Base-by-base conservation (phyloP, 2,797 vertebrate genomes). In the Hydrophis major region DNA sequence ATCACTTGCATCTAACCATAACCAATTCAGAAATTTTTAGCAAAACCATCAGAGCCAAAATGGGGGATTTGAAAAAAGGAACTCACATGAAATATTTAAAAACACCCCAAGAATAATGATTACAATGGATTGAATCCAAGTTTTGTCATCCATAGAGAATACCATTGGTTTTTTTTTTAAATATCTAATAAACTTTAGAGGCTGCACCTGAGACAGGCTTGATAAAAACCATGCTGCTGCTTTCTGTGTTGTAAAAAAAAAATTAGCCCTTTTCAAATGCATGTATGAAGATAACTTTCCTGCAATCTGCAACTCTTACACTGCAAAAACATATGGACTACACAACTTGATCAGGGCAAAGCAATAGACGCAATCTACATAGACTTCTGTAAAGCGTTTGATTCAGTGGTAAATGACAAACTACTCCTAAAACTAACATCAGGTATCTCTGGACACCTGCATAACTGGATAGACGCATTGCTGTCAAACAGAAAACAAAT, bases 21-120 rank as follows among this genome's bases (percentile, higher is more conserved):
- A 93, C 96, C 94, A 94, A 25, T 47, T 83, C 74, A 83, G 74
- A 56, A 93, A 93, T 92, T 87, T 89, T 92, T 86, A 90, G 86
- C 91, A 96, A 96, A 96, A 96, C 93, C 93, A 92, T 69, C 95
- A 94, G 69, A 88, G 92, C 95, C 94, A 94, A 94, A 94, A 92
- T 93, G 93, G 94, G 91, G 90, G 92, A 53, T 16, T 28, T 86
- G 94, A 42, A 6, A 57, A 95, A 96, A 93, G 95, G 88, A 69
- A 37, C 8, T 27, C 59, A 57, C 25, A 89, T 22, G 3, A 50
- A 86, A 66, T n/a, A 92, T 59, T 11, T 22, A 61, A 50, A n/a
- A 53, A 16, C 28, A 78, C 2, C 83, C 16, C 32, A 86, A 89
- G 56, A 92, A 89, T 89, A 47, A 47, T 89, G 28, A 37, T 27